These are phyloP conservation scores for Astyanax mexicanus DNA, from an alignment of 2,797 vertebrate species.

Conservation along the genomic window DNA sequence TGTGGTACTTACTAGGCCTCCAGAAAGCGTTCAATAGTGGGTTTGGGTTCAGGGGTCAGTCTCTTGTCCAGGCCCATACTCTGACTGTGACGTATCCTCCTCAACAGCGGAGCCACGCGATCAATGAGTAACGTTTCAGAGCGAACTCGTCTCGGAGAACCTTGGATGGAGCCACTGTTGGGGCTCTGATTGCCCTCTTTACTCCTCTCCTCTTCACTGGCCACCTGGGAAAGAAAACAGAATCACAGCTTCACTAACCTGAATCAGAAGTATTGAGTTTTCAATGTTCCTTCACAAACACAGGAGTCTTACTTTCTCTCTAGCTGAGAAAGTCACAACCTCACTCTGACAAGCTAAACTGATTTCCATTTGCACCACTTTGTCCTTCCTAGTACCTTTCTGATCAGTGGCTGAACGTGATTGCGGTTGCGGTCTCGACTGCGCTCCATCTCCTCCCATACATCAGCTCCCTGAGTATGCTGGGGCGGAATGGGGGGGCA, in stretches of 20 bases:
- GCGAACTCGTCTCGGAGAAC: constrained; percentile 91
- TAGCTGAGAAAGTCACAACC: background rate
- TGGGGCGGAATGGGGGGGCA: constrained; percentile 84
- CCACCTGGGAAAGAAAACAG: constrained; percentile 77
- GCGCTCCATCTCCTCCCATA: constrained; percentile 96
- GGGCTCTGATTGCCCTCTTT: constrained; percentile 89
- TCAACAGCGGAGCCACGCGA: constrained; percentile 87
- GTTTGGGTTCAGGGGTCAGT: constrained; percentile 91
- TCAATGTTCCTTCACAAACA: background rate
- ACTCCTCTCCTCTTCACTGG: constrained; percentile 94
- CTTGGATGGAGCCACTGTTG: constrained; percentile 89
- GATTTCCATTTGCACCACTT: background rate
- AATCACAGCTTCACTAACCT: background rate
- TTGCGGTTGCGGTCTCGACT: constrained; percentile 91
- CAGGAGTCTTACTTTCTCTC: background rate
- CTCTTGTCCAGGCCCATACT: constrained; percentile 95
- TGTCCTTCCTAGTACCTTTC: constrained; percentile 84
- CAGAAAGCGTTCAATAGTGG: constrained; percentile 94
- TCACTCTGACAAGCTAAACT: background rate
- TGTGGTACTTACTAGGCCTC: constrained; percentile 88
- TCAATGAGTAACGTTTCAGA: constrained; percentile 93
- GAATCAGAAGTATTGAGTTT: background rate
- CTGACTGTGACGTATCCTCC: constrained; percentile 93
- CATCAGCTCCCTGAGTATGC: constrained; percentile 85
- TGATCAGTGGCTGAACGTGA: constrained; percentile 80